Conservation (phyloP, 2,888 invertebrate genomes). For the Tipula vernalis region DNA sequence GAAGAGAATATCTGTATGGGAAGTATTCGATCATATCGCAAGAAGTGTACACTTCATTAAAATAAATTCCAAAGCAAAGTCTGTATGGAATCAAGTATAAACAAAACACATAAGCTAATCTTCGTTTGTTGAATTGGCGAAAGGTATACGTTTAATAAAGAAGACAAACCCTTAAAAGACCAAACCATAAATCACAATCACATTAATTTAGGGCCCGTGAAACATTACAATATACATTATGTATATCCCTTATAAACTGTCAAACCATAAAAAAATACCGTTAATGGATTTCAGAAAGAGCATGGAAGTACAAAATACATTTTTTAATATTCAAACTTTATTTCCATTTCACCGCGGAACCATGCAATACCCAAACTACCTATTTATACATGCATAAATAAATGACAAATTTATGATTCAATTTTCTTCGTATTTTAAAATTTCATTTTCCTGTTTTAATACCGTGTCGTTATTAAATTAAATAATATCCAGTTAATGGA, state of each 20-base stretch:
- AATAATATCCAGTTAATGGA: slow-evolving; percentile 8
- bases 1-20: too few species aligned
- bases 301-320: neutral
- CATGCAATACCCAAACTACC: neutral
- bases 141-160: too few species aligned
- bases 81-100: too few species aligned
- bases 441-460: neutral
- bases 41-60: too few species aligned
- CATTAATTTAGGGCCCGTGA: neutral
- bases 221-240: neutral
- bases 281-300: neutral
- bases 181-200: neutral
- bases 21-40: too few species aligned
- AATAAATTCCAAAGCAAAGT: too few species aligned
- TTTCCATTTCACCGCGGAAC: neutral
- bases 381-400: neutral
- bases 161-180: neutral
- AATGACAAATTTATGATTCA: slow-evolving; percentile 8
- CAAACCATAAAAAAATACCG: neutral
- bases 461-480: neutral
- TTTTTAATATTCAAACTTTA: neutral
- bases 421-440: neutral
- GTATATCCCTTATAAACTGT: neutral
- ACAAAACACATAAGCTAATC: too few species aligned
- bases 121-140: too few species aligned